These are phyloP conservation scores for Drosophila obscura DNA, from an alignment of 1,140 invertebrate genomes.

Conservation along the genomic window DNA sequence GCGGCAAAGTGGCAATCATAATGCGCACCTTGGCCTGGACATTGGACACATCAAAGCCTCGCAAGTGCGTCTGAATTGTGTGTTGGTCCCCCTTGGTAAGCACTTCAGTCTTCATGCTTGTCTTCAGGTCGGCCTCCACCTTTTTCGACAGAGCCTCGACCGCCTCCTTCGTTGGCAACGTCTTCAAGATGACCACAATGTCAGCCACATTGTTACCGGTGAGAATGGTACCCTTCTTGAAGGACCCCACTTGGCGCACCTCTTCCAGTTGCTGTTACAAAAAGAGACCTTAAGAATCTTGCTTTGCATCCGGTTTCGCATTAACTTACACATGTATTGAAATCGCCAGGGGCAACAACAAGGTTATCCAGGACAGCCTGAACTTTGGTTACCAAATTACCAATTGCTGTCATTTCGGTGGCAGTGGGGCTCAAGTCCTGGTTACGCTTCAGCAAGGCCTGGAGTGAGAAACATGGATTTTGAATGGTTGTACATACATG, in stretches of 20 bases:
- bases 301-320: neutral
- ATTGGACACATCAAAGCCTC: slow-evolving; percentile 93
- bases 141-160: slow-evolving; percentile 96
- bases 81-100: slow-evolving; percentile 87
- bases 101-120: slow-evolving; percentile 87
- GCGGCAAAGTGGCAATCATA: slow-evolving; percentile 96
- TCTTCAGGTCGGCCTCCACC: slow-evolving; percentile 92
- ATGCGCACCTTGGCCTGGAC: slow-evolving; percentile 93
- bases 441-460: slow-evolving; percentile 95
- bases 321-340: slow-evolving; percentile 96
- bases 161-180: slow-evolving; percentile 97
- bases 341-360: slow-evolving; percentile 95
- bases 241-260: slow-evolving; percentile 97
- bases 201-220: slow-evolving; percentile 97
- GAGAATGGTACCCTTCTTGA: slow-evolving; percentile 99
- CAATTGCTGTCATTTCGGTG: slow-evolving; percentile 94
- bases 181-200: slow-evolving; percentile 99
- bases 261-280: slow-evolving; percentile 94
- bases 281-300: neutral
- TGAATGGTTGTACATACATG: slow-evolving; percentile 3
- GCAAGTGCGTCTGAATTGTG: slow-evolving; percentile 88
- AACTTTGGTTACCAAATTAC: slow-evolving; percentile 96
- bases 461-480: slow-evolving; percentile 15
- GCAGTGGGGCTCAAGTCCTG: slow-evolving; percentile 94
- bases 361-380: slow-evolving; percentile 96